Evolutionary conservation across 2,113 vertebrate genomes (phyloP).

Genomic region (Hyperopisus bebe): DNA sequence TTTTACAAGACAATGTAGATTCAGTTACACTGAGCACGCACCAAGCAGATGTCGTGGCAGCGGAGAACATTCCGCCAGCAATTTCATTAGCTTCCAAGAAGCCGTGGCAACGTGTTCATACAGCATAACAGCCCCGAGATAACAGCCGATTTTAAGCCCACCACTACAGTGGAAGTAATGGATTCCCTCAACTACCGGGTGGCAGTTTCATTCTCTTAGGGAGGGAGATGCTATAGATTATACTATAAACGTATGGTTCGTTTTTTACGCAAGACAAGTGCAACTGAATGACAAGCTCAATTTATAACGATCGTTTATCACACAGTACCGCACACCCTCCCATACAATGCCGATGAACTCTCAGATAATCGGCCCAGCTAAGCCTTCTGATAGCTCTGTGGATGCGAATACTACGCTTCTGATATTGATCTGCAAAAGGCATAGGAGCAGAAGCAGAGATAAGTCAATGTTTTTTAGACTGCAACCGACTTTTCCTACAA

Average conservation of each 20-base stretch:
- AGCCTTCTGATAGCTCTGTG: neutral
- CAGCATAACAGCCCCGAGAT: neutral
- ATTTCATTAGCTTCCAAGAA: slow-evolving; percentile 24
- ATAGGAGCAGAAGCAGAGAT: neutral
- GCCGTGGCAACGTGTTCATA: neutral
- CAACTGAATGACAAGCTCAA: neutral
- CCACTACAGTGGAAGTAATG: neutral
- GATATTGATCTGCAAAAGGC: neutral
- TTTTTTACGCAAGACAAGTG: neutral
- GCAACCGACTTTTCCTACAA: neutral
- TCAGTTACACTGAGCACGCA: slow-evolving; percentile 34
- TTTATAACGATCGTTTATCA: neutral
- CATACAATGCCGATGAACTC: neutral
- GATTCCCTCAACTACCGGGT: neutral
- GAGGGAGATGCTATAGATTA: neutral
- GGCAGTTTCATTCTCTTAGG: neutral
- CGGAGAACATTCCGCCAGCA: slow-evolving; percentile 22
- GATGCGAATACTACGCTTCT: neutral
- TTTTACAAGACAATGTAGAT: slow-evolving; percentile 37
- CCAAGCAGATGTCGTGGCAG: slow-evolving; percentile 25
- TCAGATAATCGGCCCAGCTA: neutral
- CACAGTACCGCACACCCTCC: neutral
- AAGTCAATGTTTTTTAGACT: neutral
- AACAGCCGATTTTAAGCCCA: neutral
- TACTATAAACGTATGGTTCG: neutral